Percentiles rank a stretch among this genome's conserved stretches.
These are phyloP conservation scores for Oreortyx pictus DNA, from an alignment of 2,797 vertebrate species.

Conservation along the genomic window DNA sequence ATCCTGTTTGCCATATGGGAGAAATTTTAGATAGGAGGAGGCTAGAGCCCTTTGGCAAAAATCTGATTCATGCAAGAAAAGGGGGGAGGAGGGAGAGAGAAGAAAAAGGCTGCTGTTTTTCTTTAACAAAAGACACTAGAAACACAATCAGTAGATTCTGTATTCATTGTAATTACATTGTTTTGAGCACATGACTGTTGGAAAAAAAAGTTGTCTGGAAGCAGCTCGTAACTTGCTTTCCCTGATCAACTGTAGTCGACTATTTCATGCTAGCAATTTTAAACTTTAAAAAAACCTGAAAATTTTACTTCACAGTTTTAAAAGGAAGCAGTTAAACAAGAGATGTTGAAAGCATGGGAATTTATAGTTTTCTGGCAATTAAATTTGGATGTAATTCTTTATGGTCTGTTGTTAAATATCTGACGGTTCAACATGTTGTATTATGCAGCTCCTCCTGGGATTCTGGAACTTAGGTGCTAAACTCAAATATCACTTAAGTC, in stretches of 20 bases:
- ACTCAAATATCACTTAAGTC: neutral
- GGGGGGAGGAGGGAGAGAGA: neutral
- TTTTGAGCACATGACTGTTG: neutral
- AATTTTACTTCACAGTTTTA: neutral
- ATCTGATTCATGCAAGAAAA: conserved; percentile 38
- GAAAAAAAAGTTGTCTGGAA: neutral
- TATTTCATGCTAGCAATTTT: neutral
- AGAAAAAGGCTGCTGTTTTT: conserved; percentile 57
- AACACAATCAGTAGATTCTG: conserved; percentile 44
- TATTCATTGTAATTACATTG: conserved; percentile 49
- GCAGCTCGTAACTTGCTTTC: neutral
- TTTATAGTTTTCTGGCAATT: neutral
- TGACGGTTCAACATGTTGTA: too few species aligned
- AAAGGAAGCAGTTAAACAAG: neutral
- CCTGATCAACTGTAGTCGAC: neutral
- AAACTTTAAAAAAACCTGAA: neutral
- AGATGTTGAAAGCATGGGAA: neutral
- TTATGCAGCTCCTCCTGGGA: neutral
- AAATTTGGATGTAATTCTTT: neutral
- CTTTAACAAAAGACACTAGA: conserved; percentile 32
- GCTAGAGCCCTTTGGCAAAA: conserved; percentile 9
- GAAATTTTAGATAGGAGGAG: conserved; percentile 11
- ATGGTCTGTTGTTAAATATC: too few species aligned
- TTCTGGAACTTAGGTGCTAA: neutral
- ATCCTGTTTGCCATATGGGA: conserved; percentile 5